Base-by-base conservation (phyloP, 2,113 vertebrate genomes). In the Strix uralensis region DNA sequence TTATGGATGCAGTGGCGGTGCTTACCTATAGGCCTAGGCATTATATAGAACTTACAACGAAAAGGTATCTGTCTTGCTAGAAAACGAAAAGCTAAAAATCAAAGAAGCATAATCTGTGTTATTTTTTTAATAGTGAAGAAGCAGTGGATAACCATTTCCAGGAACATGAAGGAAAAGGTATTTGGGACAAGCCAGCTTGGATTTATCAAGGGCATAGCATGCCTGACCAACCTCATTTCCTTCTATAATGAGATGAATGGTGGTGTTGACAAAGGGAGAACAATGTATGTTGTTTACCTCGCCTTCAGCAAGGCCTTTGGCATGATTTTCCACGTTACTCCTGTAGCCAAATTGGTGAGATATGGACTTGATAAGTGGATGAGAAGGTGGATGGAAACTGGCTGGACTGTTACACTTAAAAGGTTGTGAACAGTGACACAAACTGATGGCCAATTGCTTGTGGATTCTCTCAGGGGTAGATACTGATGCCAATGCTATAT, bases 401-500 rank as follows among this genome's bases (percentile, higher is more conserved):
- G 9, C 32, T 91, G 49, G 30, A 40, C 26, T 32, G 34, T 47
- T 81, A 27, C 6, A 15, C 15, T 71, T 54, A 14, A 44, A 70
- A 72, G 14, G 10, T 21, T 42, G 26, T 61, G 29, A 30, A 47
- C 74, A 27, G 47, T 10, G 66, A 27, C 47, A 55, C 70, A 74
- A n/a, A 49, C 29, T 71, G 70, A 46, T 58, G 47, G 30, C 25
- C 1, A 2, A n/a, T 42, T 1, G 0, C 12, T 58, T 32, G 7
- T 55, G n/a, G 3, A n/a, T 57, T 32, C 38, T 71, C 18, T 32
- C 23, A 59, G 65, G 8, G 17, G 3, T 42, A 36, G 34, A 17
- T 16, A 4, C 14, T 36, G 86, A 22, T 66, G 27, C 21, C n/a
- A 46, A 0, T 55, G 29, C 65, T 58, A 0, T 26, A 11, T n/a